phyloP scores from a whole-genome alignment of 2,113 vertebrate genomes.

The Ochotona princeps region DNA sequence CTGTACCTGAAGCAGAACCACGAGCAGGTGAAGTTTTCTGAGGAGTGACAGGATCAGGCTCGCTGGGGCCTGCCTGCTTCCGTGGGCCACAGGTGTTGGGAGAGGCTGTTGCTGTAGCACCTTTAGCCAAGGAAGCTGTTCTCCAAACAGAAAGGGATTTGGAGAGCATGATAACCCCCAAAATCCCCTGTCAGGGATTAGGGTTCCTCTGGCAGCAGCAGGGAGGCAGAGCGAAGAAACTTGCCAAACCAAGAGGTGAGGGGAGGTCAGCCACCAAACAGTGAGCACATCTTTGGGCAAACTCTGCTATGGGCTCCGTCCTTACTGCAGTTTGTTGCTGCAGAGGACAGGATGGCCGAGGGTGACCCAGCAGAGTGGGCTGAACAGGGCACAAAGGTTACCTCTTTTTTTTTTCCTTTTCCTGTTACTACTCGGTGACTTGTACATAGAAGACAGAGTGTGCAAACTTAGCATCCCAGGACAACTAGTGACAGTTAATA shows the following conservation, averaged over 20 bases:
- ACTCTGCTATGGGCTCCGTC: no score
- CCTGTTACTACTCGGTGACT: background rate
- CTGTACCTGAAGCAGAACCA: slow-evolving; percentile 89
- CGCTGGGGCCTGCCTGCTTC: background rate
- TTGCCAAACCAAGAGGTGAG: background rate
- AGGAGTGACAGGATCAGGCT: background rate
- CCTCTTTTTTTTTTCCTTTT: background rate
- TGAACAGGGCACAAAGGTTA: background rate
- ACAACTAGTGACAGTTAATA: background rate
- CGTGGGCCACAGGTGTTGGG: background rate
- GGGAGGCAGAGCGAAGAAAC: background rate
- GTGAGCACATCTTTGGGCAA: no score
- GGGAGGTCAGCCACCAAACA: background rate
- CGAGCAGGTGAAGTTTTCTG: slow-evolving; percentile 83
- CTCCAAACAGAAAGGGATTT: slow-evolving; percentile 53
- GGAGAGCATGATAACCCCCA: slow-evolving; percentile 40
- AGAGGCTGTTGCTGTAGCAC: background rate
- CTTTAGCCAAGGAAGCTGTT: background rate
- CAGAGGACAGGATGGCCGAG: background rate
- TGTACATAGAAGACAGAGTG: background rate
- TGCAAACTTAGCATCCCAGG: background rate
- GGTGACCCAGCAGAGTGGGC: background rate
- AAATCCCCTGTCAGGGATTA: background rate
- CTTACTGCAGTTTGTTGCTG: background rate
- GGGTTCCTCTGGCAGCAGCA: slow-evolving; percentile 1